Evolutionary conservation across 1,140 invertebrate genomes (phyloP).

Genomic region (Himalopsyche phryganea): DNA sequence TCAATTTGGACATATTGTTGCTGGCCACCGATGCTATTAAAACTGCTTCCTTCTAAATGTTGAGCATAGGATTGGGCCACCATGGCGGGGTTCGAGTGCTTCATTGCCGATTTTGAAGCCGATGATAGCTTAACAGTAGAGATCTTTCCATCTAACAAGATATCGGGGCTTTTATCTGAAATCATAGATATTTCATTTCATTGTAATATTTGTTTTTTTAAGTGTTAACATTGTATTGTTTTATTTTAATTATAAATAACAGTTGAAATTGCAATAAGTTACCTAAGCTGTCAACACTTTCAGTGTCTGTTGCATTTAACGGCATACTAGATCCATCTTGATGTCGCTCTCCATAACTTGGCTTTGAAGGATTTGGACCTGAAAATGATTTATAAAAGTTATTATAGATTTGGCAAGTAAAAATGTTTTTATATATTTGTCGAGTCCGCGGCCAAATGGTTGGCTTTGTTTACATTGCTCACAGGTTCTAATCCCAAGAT

Average conservation of each 20-base stretch:
- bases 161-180: constrained; percentile 32
- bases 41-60: constrained; percentile 6
- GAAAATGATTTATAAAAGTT: not conserved
- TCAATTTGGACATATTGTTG: constrained; percentile 29
- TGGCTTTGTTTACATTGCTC: too few species aligned
- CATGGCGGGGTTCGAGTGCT: not conserved
- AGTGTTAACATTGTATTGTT: too few species aligned
- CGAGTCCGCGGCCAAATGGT: too few species aligned
- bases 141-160: constrained; percentile 30
- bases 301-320: constrained; percentile 30
- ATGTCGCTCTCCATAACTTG: constrained; percentile 26
- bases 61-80: not conserved
- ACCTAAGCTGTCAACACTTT: constrained; percentile 30
- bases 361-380: constrained; percentile 28
- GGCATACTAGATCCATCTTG: constrained; percentile 31
- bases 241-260: too few species aligned
- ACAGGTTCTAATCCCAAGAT: too few species aligned
- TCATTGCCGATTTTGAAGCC: not conserved
- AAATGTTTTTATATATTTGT: too few species aligned
- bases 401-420: too few species aligned
- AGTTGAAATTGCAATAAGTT: too few species aligned
- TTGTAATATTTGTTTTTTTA: too few species aligned
- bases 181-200: not conserved
- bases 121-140: too few species aligned
- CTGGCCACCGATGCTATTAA: too few species aligned